Base-by-base conservation (phyloP, 2,113 vertebrate species). In the Colistium nudipinnis region DNA sequence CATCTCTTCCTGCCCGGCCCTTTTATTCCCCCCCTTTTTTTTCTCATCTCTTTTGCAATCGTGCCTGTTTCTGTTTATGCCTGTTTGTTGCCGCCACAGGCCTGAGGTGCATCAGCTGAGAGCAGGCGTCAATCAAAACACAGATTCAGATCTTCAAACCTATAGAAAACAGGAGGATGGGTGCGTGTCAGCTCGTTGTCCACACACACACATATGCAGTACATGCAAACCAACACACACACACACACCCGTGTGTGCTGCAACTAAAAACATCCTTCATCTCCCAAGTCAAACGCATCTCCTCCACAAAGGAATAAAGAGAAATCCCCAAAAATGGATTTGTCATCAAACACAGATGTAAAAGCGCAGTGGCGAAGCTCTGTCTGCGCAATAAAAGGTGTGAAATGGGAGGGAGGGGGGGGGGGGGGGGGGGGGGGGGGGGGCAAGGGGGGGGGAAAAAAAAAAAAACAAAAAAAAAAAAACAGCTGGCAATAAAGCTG, bases 401-500 rank as follows among this genome's bases (percentile, higher is more conserved):
- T 93, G 94, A 95, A 96, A 96, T 94, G 93, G 91, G 93, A 94
- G 92, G 92, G 24, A 93, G 93, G 95, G 96, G 90, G 94, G 94
- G 92, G 94, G 93, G 93, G 12, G 33, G n/a, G n/a, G n/a, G n/a
- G n/a, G n/a, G n/a, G n/a, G n/a, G n/a, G n/a, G n/a, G n/a, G 92
- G 24, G 93, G 93, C 95, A 96, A 90, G 94, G 94, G 92, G 94
- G 93, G 93, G 12, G 33, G n/a, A 9, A 13, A 33, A 31, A 43
- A 6, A 20, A 12, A 45, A 2, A 1, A 16, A 6, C 12, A 16
- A 20, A 53, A 8, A 94, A 95, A 96, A 94, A 96, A 95, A 96
- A 96, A 96, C 95, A 94, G 95, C 91, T 91, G 87, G 95, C 96
- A 98, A 97, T 98, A 98, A 98, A 98, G 95, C 95, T 93, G 94